phyloP scores from a whole-genome alignment of 2,888 invertebrate genomes.

The Tanypteryx hageni region DNA sequence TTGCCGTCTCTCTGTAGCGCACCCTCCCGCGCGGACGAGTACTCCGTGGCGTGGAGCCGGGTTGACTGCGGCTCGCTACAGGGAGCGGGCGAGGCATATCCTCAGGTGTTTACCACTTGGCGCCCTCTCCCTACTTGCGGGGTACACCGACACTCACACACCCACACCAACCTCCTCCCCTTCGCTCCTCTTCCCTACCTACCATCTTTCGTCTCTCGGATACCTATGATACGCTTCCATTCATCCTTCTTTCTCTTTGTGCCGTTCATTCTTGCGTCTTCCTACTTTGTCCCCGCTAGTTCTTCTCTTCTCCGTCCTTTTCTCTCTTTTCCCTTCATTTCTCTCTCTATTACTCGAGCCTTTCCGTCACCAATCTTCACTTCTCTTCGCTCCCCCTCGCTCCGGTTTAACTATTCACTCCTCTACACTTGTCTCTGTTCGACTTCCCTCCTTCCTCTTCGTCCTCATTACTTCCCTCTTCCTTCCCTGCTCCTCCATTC shows the following conservation, averaged over 20 bases:
- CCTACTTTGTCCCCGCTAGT: no score
- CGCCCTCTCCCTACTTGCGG: neutral
- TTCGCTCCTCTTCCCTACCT: no score
- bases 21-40: neutral
- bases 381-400: neutral
- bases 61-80: neutral
- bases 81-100: slow-evolving; percentile 43
- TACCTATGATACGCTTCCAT: no score
- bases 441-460: neutral
- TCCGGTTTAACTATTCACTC: neutral
- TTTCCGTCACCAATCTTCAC: neutral
- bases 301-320: neutral
- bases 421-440: neutral
- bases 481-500: neutral
- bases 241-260: no score
- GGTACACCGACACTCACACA: neutral
- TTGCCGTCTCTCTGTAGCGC: neutral
- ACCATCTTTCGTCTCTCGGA: no score
- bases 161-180: no score
- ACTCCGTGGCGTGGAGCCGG: slow-evolving; percentile 19
- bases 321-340: neutral
- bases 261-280: no score
- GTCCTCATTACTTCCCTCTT: neutral
- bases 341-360: neutral
- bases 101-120: slow-evolving; percentile 44